These are phyloP conservation scores for Pteropus rufus DNA, from an alignment of 2,797 vertebrate genomes.

Conservation along the genomic window DNA sequence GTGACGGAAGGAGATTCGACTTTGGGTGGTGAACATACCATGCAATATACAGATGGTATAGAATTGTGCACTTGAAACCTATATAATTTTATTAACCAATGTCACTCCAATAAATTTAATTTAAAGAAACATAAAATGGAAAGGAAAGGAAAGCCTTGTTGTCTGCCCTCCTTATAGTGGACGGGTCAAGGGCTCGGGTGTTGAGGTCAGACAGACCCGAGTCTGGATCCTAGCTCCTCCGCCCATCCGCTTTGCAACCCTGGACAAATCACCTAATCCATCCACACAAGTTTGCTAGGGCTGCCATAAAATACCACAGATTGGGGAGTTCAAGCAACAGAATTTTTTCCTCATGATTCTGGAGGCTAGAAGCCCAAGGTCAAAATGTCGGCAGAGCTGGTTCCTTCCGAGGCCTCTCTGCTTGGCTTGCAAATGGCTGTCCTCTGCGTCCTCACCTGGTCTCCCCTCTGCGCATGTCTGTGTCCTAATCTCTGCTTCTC, in stretches of 20 bases:
- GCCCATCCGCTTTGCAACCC: not conserved
- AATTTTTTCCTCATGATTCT: not conserved
- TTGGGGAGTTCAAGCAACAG: not conserved
- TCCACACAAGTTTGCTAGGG: not conserved
- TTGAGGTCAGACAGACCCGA: not conserved
- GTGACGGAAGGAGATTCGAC: no score
- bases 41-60: no score
- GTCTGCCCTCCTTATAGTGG: not conserved
- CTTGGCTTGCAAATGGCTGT: fast-evolving
- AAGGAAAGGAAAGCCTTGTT: not conserved
- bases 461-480: not conserved
- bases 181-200: not conserved
- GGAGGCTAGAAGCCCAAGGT: not conserved
- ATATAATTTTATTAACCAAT: no score
- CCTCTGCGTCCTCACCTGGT: not conserved
- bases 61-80: no score
- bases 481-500: not conserved
- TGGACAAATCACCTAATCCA: not conserved
- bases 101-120: no score
- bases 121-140: no score
- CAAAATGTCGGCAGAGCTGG: not conserved
- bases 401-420: not conserved
- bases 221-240: not conserved
- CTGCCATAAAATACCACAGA: not conserved
- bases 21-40: no score